These are phyloP conservation scores for Athene cunicularia DNA, from an alignment of 2,113 vertebrate genomes.

Conservation along the genomic window DNA sequence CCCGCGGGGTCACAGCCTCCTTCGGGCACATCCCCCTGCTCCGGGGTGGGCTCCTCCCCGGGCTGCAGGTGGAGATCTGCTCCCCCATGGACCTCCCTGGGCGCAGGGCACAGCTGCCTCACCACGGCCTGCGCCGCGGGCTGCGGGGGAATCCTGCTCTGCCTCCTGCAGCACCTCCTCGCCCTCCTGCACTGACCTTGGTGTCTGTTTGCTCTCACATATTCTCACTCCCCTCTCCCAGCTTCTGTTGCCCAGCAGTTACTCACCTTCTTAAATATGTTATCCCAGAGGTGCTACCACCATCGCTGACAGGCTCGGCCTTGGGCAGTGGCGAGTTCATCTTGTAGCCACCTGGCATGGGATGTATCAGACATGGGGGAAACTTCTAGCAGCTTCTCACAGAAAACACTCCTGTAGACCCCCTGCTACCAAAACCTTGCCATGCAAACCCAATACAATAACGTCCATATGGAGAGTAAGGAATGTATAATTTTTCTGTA, in stretches of 20 bases:
- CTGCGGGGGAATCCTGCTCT: not conserved
- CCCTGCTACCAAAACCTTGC: not conserved
- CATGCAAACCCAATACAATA: not conserved
- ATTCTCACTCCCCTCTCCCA: no score
- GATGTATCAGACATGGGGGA: accelerated
- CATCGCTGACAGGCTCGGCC: not conserved
- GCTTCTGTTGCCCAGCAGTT: no score
- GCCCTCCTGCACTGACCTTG: not conserved
- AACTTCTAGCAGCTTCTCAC: not conserved
- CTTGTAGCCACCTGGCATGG: not conserved
- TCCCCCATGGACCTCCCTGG: not conserved
- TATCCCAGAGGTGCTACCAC: not conserved
- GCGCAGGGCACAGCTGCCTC: no score
- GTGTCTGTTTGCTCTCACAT: not conserved
- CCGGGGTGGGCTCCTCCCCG: not conserved
- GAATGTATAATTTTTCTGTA: not conserved
- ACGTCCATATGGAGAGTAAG: not conserved
- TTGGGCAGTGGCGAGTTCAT: no score
- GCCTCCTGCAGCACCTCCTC: not conserved
- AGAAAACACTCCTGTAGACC: not conserved
- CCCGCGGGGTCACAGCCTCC: not conserved
- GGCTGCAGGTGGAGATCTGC: not conserved
- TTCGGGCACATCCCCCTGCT: not conserved
- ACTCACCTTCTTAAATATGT: no score
- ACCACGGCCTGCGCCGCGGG: no score